These are phyloP conservation scores for Agelastica alni DNA, from an alignment of 2,888 invertebrate species.

Conservation along the genomic window DNA sequence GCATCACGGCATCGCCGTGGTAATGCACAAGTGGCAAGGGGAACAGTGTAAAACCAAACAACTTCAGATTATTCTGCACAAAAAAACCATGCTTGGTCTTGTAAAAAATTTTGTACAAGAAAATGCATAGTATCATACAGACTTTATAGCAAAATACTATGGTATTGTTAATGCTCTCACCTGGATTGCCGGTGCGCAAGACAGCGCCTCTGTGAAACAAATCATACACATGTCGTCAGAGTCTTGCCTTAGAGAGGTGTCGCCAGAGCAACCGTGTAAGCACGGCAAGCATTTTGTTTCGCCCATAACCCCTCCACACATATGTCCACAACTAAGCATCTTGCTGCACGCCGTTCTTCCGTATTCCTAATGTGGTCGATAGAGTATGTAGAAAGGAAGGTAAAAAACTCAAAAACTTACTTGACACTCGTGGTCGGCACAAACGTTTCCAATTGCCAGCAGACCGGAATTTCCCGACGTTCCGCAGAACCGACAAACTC, in stretches of 20 bases:
- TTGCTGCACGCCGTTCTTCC: conserved; percentile 82
- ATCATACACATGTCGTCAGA: conserved; percentile 99
- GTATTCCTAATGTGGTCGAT: conserved; percentile 67
- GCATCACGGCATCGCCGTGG: no score
- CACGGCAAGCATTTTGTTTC: conserved; percentile 89
- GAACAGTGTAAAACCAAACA: no score
- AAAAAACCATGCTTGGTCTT: no score
- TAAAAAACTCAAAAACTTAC: conserved; percentile 55
- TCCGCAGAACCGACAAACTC: conserved; percentile 91
- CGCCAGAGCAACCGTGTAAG: conserved; percentile 75
- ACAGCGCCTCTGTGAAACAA: conserved; percentile 95
- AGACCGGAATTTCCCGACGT: conserved; percentile 81
- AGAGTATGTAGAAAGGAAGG: background rate
- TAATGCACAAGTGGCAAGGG: no score
- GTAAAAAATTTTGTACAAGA: background rate
- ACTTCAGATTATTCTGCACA: no score
- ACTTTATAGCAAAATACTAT: background rate
- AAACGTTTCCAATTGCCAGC: conserved; percentile 90
- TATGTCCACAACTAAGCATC: conserved; percentile 84
- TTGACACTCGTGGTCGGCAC: conserved; percentile 92
- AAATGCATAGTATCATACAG: no score
- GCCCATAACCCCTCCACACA: conserved; percentile 90
- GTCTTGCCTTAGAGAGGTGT: conserved; percentile 78
- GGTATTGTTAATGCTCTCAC: conserved; percentile 54
- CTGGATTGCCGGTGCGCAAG: conserved; percentile 93